Evolutionary conservation across 2,888 invertebrate genomes (phyloP), one percentile per base, ranked within the genome.

Genomic region (Anarsia innoxiella): DNA sequence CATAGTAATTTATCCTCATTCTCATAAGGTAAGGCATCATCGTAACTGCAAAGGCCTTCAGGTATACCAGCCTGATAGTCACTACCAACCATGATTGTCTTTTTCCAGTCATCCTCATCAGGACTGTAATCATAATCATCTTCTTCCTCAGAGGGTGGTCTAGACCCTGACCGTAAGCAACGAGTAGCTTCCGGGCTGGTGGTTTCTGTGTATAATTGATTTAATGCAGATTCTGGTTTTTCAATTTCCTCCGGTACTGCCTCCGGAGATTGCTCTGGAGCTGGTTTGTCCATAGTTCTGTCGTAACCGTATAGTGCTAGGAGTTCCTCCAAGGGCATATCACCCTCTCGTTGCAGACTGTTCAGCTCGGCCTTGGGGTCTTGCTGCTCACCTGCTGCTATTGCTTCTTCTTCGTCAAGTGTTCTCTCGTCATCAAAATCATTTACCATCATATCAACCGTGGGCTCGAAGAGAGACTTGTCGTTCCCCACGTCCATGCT

Each of bases 371-470:
- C 93, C 59, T 92, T 90, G 31, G 94, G 91, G 75, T 96, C 96
- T 56, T 92, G 91, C 31, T 88, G 84, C 78, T 94, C 94, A 46
- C 92, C 91, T 56, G 94, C 94, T 52, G 95, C 96, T 69, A 97
- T 79, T 33, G 95, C 96, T 87, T 98, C 98, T 87, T 98, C 97
- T 85, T 98, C 97, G 72, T 97, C 97, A 68, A 98, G 74, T 44
- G 97, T 98, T 70, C 94, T 90, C 72, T 98, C 98, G 86, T 98
- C 97, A 77, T 98, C 98, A 82, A 95, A 97, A 79, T 97, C 97
- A 89, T 97, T 94, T 47, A 97, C 93, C 88, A 97, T 92, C 96
- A 97, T 96, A 77, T 97, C 97, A 68, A 95, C 91, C 48, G 95
- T 91, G 46, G 97, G 96, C 77, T 96, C 96, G 87, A 97, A 96